A percentile compares a stretch with the other conserved stretches of the same genome.
Conservation (phyloP, 2,797 vertebrate genomes). For the Selene dorsalis region DNA sequence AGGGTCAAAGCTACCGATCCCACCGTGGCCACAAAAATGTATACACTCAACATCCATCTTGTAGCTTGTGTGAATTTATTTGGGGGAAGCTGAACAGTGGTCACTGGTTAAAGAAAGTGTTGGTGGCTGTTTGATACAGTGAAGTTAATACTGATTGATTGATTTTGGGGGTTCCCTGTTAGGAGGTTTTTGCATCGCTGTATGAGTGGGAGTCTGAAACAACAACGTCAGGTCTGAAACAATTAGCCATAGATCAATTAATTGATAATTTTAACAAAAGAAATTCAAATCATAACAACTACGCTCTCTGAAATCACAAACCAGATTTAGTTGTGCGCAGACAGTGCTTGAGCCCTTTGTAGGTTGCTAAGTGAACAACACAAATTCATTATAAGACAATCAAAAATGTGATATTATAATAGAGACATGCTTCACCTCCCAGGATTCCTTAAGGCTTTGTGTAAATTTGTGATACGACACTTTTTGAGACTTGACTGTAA, state of each 20-base stretch:
- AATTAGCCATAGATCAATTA: neutral
- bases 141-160: neutral
- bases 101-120: neutral
- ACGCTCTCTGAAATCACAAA: neutral
- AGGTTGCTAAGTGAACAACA: too few species aligned
- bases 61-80: neutral
- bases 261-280: neutral
- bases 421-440: too few species aligned
- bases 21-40: neutral
- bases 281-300: neutral
- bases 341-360: too few species aligned
- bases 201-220: neutral
- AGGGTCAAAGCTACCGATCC: slow-evolving; percentile 13
- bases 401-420: too few species aligned
- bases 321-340: too few species aligned
- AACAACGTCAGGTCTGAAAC: neutral
- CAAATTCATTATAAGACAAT: too few species aligned
- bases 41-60: slow-evolving; percentile 7
- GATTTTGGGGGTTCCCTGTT: neutral
- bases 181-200: too few species aligned
- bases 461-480: too few species aligned
- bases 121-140: neutral
- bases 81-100: neutral
- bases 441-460: too few species aligned
- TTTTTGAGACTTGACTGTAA: too few species aligned